Evolutionary conservation across 2,113 vertebrate species (phyloP).

Genomic region (Macquaria australasica): DNA sequence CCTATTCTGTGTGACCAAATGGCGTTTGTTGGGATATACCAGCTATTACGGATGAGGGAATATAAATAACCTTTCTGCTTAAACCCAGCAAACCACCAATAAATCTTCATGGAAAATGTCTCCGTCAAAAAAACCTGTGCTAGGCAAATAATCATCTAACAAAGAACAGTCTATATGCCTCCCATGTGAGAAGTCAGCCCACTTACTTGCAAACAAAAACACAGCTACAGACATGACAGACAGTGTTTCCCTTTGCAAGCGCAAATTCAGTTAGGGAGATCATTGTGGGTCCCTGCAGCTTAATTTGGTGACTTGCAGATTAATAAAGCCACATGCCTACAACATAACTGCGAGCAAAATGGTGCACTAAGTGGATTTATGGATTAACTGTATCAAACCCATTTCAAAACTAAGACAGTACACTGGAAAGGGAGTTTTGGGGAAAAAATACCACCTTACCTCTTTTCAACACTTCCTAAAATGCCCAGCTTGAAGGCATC

Average conservation of each 20-base stretch:
- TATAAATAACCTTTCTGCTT: background rate
- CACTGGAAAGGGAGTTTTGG: background rate
- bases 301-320: slow-evolving; percentile 12
- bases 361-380: background rate
- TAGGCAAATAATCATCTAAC: slow-evolving; percentile 22
- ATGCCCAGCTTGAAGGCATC: slow-evolving; percentile 70
- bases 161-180: slow-evolving; percentile 30
- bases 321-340: slow-evolving; percentile 7
- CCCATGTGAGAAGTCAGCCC: slow-evolving; percentile 18
- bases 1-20: background rate
- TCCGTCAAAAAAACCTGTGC: background rate
- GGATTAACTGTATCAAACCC: background rate
- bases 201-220: slow-evolving; percentile 31
- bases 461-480: slow-evolving; percentile 68
- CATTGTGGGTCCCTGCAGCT: background rate
- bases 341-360: slow-evolving; percentile 9
- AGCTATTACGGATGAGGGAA: background rate
- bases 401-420: background rate
- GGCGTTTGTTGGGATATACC: background rate
- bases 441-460: slow-evolving; percentile 56
- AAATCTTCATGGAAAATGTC: background rate
- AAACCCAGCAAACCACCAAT: slow-evolving; percentile 17
- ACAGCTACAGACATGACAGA: background rate
- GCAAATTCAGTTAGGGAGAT: slow-evolving; percentile 18
- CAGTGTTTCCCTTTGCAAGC: background rate